Conservation (phyloP, 2,113 vertebrate genomes). For the Hystrix cristata region DNA sequence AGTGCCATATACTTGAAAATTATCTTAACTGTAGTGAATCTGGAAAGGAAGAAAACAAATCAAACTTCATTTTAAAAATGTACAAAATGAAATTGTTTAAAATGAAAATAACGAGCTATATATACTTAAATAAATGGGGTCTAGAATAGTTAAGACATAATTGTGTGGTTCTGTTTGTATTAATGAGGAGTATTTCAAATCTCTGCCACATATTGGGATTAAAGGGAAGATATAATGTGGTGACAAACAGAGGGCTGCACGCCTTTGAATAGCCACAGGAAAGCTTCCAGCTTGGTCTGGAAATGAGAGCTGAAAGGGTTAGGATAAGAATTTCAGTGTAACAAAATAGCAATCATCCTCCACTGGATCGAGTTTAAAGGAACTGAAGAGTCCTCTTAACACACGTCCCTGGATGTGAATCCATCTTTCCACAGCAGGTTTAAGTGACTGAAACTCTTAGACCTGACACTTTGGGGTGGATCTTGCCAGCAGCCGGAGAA, state of each 20-base stretch:
- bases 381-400: conserved; percentile 1
- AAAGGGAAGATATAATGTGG: background rate
- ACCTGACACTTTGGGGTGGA: conserved; percentile 48
- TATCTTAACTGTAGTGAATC: background rate
- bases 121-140: background rate
- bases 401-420: conserved; percentile 62
- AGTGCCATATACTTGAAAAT: background rate
- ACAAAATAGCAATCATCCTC: conserved; percentile 8
- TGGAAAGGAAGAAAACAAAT: conserved; percentile 16
- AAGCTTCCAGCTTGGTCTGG: conserved; percentile 1
- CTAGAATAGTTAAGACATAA: conserved; percentile 19
- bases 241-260: background rate
- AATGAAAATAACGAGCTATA: background rate
- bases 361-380: conserved; percentile 65
- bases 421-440: conserved; percentile 64
- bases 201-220: background rate
- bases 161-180: conserved; percentile 10
- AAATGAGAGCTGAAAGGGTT: conserved; percentile 55
- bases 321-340: conserved; percentile 68
- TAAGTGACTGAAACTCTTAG: conserved; percentile 57
- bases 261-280: background rate
- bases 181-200: conserved; percentile 7
- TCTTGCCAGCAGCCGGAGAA: conserved; percentile 63
- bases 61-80: background rate
- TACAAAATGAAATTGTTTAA: background rate